These are phyloP conservation scores for Steinernema scapterisci DNA, from an alignment of 2,888 invertebrate genomes.

Conservation along the genomic window DNA sequence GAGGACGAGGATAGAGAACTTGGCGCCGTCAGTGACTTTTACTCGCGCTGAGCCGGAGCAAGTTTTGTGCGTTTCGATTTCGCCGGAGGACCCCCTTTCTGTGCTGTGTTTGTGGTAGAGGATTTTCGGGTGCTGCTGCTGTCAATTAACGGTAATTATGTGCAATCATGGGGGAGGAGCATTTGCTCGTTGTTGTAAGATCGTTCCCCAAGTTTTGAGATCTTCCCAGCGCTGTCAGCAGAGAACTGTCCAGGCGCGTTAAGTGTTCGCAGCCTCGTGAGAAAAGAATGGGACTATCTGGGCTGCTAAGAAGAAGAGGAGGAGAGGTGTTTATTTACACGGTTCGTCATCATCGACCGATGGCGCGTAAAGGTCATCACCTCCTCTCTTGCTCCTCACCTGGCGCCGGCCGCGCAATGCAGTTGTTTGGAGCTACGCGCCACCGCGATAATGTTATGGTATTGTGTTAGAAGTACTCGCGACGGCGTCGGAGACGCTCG, in stretches of 20 bases:
- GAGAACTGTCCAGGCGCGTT: no score
- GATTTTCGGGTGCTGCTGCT: not conserved
- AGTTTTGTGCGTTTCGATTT: conserved; percentile 12
- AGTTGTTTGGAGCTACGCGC: not conserved
- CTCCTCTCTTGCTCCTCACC: not conserved
- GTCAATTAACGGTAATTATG: conserved; percentile 30
- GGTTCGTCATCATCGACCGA: not conserved
- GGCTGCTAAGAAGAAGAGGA: not conserved
- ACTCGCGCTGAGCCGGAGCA: not conserved
- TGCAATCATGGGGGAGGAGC: conserved; percentile 24
- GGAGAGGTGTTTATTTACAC: conserved; percentile 28
- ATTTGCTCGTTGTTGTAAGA: not conserved
- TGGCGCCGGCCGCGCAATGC: no score
- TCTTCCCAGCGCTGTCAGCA: not conserved
- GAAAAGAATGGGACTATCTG: not conserved
- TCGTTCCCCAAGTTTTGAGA: not conserved
- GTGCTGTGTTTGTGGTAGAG: no score
- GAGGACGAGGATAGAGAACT: no score
- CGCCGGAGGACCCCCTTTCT: no score
- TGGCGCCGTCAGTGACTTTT: conserved; percentile 10
- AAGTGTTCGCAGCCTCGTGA: no score
- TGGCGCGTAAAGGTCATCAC: conserved; percentile 28
- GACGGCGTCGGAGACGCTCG: not conserved
- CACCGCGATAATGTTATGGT: not conserved
- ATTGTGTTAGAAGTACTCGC: not conserved